Percentiles rank a stretch among this genome's conserved stretches.
Conservation (phyloP, 2,797 vertebrate species). For the Hirundo rustica region DNA sequence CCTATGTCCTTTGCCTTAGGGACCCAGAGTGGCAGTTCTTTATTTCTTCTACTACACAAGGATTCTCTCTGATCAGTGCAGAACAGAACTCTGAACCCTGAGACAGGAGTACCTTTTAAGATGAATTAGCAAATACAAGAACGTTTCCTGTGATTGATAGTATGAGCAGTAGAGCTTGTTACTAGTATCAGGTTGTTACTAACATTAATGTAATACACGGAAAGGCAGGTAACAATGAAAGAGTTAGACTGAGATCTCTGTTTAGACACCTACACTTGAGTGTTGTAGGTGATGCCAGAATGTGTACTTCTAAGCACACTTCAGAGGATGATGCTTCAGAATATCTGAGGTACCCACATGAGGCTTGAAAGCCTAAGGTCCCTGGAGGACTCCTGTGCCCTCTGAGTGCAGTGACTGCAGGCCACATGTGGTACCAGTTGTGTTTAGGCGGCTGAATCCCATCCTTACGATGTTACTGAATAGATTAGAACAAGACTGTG, state of each 20-base stretch:
- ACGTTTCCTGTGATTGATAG: neutral
- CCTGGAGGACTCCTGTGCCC: neutral
- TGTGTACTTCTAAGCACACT: neutral
- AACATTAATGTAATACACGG: neutral
- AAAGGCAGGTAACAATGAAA: neutral
- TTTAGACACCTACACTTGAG: neutral
- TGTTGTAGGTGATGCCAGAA: neutral
- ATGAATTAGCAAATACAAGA: neutral
- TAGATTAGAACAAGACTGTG: neutral
- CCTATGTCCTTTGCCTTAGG: neutral
- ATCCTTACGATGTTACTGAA: neutral
- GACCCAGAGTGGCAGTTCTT: neutral
- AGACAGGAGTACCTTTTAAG: neutral
- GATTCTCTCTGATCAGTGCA: neutral
- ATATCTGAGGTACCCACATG: neutral
- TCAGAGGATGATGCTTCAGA: neutral
- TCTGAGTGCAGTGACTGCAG: neutral
- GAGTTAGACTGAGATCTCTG: neutral
- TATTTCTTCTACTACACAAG: neutral
- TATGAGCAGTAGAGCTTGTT: neutral
- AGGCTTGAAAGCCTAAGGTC: neutral
- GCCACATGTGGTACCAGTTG: neutral
- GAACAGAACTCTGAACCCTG: neutral
- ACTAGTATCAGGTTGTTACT: neutral
- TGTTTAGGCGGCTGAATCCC: neutral